Evolutionary conservation across 1,140 invertebrate species (phyloP).

Genomic region (Hesperophylax magnus): DNA sequence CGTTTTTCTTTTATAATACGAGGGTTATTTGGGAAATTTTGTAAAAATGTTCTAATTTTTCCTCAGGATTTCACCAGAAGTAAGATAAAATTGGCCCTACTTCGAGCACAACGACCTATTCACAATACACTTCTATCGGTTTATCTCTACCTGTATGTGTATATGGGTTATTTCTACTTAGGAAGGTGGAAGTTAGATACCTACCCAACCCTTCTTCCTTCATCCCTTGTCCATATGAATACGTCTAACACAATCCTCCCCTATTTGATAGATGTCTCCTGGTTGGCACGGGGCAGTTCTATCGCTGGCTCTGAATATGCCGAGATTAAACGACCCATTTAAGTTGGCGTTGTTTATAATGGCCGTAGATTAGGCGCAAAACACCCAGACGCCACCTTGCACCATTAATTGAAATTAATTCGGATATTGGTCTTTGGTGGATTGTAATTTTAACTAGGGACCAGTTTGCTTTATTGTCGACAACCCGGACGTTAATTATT

Average conservation of each 20-base stretch:
- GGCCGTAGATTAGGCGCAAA: slow-evolving; percentile 49
- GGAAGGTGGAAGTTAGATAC: no score
- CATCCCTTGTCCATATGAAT: slow-evolving; percentile 55
- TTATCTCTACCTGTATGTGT: no score
- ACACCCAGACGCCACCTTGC: slow-evolving; percentile 40
- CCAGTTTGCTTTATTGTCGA: no score
- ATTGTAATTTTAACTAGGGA: background rate
- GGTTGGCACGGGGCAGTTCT: slow-evolving; percentile 25
- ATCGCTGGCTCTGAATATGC: slow-evolving; percentile 37
- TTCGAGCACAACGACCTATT: no score
- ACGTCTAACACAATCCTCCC: slow-evolving; percentile 53
- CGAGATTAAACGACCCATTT: slow-evolving; percentile 57
- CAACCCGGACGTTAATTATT: no score
- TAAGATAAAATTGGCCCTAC: no score
- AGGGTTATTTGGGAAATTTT: no score
- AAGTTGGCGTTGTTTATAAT: slow-evolving; percentile 57
- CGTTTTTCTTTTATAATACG: no score
- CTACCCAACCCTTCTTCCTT: background rate
- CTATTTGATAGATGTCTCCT: slow-evolving; percentile 56
- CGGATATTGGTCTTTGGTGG: slow-evolving; percentile 47
- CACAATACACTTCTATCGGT: no score
- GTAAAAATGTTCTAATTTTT: no score
- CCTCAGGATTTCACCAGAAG: no score
- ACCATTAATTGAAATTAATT: slow-evolving; percentile 59
- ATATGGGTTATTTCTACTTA: no score